Percentiles rank a stretch among this genome's conserved stretches.
These are phyloP conservation scores for Diadema setosum DNA, from an alignment of 35 echinoderm and acorn worm species.

Conservation along the genomic window DNA sequence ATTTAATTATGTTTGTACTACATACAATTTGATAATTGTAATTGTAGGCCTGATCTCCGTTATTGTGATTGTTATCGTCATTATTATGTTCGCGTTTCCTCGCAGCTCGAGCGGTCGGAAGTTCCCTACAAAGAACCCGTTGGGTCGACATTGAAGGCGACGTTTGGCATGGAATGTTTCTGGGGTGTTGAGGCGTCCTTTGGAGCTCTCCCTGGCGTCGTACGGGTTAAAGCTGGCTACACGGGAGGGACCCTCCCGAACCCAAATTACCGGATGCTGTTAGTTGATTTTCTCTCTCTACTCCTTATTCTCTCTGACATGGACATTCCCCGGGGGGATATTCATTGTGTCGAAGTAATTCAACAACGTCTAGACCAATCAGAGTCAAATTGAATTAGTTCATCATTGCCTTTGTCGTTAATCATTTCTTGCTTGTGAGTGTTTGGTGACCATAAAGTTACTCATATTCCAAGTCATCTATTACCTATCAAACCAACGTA, in stretches of 20 bases:
- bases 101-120: constrained; percentile 8
- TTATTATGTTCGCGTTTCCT: too few relatives aligned
- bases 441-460: too few relatives aligned
- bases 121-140: constrained; percentile 41
- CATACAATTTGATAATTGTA: too few relatives aligned
- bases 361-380: too few relatives aligned
- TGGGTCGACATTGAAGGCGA: constrained; percentile 35
- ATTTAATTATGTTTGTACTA: too few relatives aligned
- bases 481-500: too few relatives aligned
- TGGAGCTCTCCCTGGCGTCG: constrained; percentile 66
- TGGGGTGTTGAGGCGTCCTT: constrained; percentile 86
- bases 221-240: constrained; percentile 77
- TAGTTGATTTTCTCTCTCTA: constrained; percentile 30
- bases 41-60: too few relatives aligned
- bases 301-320: not conserved
- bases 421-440: not conserved
- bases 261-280: constrained; percentile 76
- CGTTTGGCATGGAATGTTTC: constrained; percentile 88
- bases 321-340: not conserved
- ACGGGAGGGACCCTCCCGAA: constrained; percentile 58
- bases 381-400: too few relatives aligned
- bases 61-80: too few relatives aligned
- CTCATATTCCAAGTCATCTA: too few relatives aligned
- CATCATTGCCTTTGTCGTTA: not conserved
- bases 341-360: too few relatives aligned